Evolutionary conservation across 2,888 invertebrate species (phyloP), one percentile per base, ranked within the genome.

Genomic region (Hololepta plana): DNA sequence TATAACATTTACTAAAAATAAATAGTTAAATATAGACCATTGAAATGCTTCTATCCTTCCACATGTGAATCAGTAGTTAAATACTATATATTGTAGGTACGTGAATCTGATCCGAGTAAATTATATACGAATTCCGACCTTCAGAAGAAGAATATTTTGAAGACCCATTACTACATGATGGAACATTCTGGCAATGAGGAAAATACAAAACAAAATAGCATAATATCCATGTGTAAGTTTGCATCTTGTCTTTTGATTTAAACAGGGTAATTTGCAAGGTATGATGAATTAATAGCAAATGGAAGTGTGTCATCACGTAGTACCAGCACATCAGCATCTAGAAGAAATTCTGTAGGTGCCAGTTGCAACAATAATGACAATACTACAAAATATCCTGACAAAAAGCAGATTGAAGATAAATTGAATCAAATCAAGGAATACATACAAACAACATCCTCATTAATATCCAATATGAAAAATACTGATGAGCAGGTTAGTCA

Each of bases 391-490:
- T 67, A 65, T 52, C 72, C 72, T 4, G 71, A 74, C 37, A 64
- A 71, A 26, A 65, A 64, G 12, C 68, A 73, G 27, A 72, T 77
- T 20, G 72, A 75, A 42, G 65, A 67, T 15, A 63, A 73, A 24
- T 55, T 77, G 10, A 67, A 67, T 31, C 73, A 76, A 51, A 76
- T 77, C 35, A 55, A 72, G 24, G 76, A 76, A 44, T 76, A 75
- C 45, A 72, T 76, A 33, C 60, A 67, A 42, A 68, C 73, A 17
- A 76, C 74, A 4, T 66, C 71, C 13, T 66, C 68, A 2, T 60
- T 76, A 35, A 73, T 76, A 48, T 69, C 71, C 29, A 70, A 69
- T 19, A 65, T 75, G 57, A 64, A 69, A 39, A 69, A 68, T 7
- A 43, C 47, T 15, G 70, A 68, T 41, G 73, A 74, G 51, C 71